Base-by-base conservation (phyloP, 23 tunicate genomes). In the Styela clava region DNA sequence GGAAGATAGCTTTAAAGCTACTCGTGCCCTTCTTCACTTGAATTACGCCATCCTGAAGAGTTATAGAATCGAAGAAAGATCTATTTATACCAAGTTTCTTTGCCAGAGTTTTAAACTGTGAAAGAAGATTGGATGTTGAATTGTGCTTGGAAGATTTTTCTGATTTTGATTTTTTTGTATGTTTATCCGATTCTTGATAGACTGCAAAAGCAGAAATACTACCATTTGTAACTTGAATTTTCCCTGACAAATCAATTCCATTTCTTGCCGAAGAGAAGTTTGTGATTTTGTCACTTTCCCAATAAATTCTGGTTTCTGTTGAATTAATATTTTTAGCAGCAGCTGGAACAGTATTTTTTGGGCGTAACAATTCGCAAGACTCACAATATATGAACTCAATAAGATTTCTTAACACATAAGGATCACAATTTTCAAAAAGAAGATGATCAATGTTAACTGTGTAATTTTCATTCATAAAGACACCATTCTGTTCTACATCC, bases 321-420 rank as follows among this genome's bases (percentile, higher is more conserved):
- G 24, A n/a, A 1, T 51, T 69, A 0, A 24, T 16, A 3, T 83
- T 74, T 24, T 78, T 34, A 24, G 2, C 63, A 22, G 29, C 21
- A 24, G 68, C 16, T 2, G 35, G 67, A 0, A 36, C 79, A 26
- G 18, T 32, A 33, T 35, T 20, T 0, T 56, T 61, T 1, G 18
- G 33, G 22, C 85, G 64, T 19, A 82, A 62, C 29, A 87, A 35
- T 23, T 74, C 78, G 63, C 91, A 87, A 22, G 80, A 33, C 27
- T 85, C 90, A n/a, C 85, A 72, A 76, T 91, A 91, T 21, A 86
- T 68, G n/a, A 82, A 82, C 30, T 82, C 74, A 52, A 91, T 1
- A 7, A 82, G 19, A 69, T 83, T 83, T 28, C 70, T 69, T 12
- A 86, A 63, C 0, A 86, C 79, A 22, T 63, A 70, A 7, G 97